Conservation (phyloP, 1,140 invertebrate genomes). For the Macrobrachium rosenbergii region DNA sequence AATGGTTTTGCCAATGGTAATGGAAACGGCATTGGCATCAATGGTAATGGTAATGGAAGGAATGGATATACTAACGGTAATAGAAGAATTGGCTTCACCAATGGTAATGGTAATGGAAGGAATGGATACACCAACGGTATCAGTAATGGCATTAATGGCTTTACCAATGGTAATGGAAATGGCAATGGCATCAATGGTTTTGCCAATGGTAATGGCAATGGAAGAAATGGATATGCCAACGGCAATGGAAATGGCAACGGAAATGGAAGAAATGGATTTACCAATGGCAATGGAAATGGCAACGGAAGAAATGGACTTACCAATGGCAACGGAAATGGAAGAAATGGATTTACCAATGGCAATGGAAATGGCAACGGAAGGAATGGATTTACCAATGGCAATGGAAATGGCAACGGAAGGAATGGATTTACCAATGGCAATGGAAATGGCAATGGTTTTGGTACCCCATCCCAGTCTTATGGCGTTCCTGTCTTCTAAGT, state of each 20-base stretch:
- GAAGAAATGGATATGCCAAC: neutral
- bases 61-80: no score
- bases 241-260: neutral
- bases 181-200: neutral
- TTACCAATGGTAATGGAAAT: slow-evolving; percentile 2
- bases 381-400: neutral
- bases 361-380: neutral
- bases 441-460: neutral
- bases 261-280: neutral
- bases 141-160: neutral
- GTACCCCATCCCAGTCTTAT: no score
- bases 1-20: neutral
- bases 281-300: neutral
- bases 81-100: neutral
- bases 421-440: neutral
- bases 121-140: neutral
- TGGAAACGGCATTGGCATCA: neutral
- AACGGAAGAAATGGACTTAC: neutral
- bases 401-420: neutral
- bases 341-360: neutral
- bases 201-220: neutral
- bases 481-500: no score
- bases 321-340: no score
- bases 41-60: neutral
- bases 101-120: neutral